Evolutionary conservation across 2,888 invertebrate species (phyloP).

Genomic region (Hemithea aestivaria): DNA sequence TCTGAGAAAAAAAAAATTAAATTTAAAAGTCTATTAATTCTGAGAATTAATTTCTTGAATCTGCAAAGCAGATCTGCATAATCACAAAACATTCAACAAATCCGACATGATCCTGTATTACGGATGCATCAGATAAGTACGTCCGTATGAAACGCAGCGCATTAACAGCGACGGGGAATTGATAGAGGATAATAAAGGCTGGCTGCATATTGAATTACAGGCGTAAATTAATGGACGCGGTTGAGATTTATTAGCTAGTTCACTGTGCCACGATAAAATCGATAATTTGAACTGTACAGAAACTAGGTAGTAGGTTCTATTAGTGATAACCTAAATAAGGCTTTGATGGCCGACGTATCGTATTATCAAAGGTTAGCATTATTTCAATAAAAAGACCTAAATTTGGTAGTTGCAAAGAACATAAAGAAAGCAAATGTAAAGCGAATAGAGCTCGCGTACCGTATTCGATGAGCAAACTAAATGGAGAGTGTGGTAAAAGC

Average conservation of each 20-base stretch:
- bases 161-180: slow-evolving; percentile 24
- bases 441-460: slow-evolving; percentile 1
- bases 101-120: slow-evolving; percentile 12
- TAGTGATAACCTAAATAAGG: too few relatives aligned
- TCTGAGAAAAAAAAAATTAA: too few relatives aligned
- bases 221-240: slow-evolving; percentile 27
- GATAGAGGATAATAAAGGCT: slow-evolving; percentile 29
- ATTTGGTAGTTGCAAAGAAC: too few relatives aligned
- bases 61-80: too few relatives aligned
- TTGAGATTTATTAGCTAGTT: slow-evolving; percentile 17
- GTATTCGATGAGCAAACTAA: slow-evolving; percentile 14
- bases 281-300: too few relatives aligned
- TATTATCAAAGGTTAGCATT: too few relatives aligned
- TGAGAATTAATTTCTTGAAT: too few relatives aligned
- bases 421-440: too few relatives aligned
- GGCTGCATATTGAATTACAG: slow-evolving; percentile 25
- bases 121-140: slow-evolving; percentile 18
- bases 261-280: slow-evolving; percentile 14
- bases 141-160: slow-evolving; percentile 17
- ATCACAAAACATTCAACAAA: background rate
- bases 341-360: too few relatives aligned
- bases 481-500: slow-evolving; percentile 15
- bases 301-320: too few relatives aligned
- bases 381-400: too few relatives aligned
- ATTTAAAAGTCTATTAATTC: too few relatives aligned